Evolutionary conservation across 2,888 invertebrate genomes (phyloP).

Genomic region (Sympetrum striolatum): DNA sequence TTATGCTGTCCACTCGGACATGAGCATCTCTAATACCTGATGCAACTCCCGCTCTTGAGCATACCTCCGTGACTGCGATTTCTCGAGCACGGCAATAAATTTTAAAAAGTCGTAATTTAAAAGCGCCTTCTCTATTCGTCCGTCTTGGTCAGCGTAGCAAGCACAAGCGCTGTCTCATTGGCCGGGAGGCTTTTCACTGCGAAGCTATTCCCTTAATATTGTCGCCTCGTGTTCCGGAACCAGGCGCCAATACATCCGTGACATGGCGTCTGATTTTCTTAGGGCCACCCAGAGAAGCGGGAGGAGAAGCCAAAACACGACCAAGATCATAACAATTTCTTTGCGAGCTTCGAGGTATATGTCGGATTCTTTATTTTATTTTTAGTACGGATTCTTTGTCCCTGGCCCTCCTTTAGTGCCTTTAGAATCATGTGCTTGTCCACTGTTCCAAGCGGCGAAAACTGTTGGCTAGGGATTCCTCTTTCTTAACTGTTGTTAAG

Average conservation of each 20-base stretch:
- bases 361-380: background rate
- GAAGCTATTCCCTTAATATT: background rate
- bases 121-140: background rate
- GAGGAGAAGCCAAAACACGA: background rate
- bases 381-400: background rate
- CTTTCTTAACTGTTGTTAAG: background rate
- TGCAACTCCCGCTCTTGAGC: background rate
- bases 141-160: background rate
- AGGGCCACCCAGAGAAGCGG: constrained; percentile 8
- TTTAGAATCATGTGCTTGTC: background rate
- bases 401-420: background rate
- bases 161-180: background rate
- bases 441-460: background rate
- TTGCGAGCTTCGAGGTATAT: background rate
- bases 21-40: background rate
- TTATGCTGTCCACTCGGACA: background rate
- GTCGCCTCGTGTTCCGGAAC: background rate
- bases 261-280: constrained; percentile 6
- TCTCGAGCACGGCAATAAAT: background rate
- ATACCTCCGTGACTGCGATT: background rate
- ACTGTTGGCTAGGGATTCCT: background rate
- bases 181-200: background rate
- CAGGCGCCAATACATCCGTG: constrained; percentile 8
- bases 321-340: background rate
- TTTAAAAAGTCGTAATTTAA: constrained; percentile 5